Base-by-base conservation (phyloP, 2,797 vertebrate genomes). In the Sebastes vulpes region DNA sequence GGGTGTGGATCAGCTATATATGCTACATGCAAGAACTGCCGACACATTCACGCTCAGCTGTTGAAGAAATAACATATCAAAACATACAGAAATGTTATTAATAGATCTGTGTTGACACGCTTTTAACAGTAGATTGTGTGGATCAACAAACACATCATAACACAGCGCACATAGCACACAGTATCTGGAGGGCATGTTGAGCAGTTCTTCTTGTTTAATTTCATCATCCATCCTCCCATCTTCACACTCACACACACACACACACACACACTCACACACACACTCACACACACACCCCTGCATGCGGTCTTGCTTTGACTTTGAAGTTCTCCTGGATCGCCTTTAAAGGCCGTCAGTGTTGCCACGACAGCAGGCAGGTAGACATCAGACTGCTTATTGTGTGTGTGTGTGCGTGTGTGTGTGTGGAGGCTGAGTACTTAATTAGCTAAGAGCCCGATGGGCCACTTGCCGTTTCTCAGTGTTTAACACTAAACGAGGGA, bases 281-380 rank as follows among this genome's bases (percentile, higher is more conserved):
- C 38, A 60, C 79, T 63, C 53, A 83, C 58, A 46, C 29, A 73
- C 77, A 77, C 79, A 75, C 29, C 71, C 84, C 72, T 85, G 85
- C n/a, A 52, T 81, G 87, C 82, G 10, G 82, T 87, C 89, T 89
- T 75, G 82, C 87, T 89, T 81, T 79, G 79, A 82, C 93, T 96
- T 96, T 95, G 95, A 95, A 94, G 94, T 93, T 93, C 88, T 91
- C 82, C 89, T 93, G 92, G 91, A 92, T 93, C 77, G 89, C 92
- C 90, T 96, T 94, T 95, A 95, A 95, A 96, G 92, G 84, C 88
- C 83, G 69, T 92, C 87, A 90, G 89, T 91, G 89, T 91, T 93
- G 88, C 92, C 92, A 92, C 78, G 83, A 92, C 90, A 94, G 92
- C 94, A 94, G 90, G 91, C 91, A 94, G 92, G 94, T 93, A 95